phyloP scores from a whole-genome alignment of 2,888 invertebrate genomes.

The Lepetodrilus schrolli region DNA sequence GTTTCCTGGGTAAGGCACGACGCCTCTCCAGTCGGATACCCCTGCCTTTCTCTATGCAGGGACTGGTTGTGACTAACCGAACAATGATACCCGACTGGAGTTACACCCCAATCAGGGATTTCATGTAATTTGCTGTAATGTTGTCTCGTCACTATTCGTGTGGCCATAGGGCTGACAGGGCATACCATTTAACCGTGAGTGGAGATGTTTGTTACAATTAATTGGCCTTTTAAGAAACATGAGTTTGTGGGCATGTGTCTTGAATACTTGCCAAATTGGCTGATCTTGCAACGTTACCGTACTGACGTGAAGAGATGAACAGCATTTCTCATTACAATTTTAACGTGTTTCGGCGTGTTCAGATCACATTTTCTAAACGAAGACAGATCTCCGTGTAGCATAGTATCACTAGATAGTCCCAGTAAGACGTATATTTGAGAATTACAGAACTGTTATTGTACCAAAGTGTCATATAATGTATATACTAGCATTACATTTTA shows the following conservation, averaged over 20 bases:
- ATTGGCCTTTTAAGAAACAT: background rate
- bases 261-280: too few species aligned
- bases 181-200: background rate
- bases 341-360: too few species aligned
- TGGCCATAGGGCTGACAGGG: background rate
- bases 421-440: too few species aligned
- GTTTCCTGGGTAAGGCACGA: background rate
- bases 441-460: too few species aligned
- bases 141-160: background rate
- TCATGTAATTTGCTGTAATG: slow-evolving; percentile 15
- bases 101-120: slow-evolving; percentile 6
- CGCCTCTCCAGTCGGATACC: background rate
- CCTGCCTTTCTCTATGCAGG: background rate
- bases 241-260: background rate
- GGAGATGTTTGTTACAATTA: slow-evolving; percentile 16
- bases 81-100: background rate
- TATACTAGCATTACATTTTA: too few species aligned
- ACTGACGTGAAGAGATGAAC: too few species aligned
- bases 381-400: too few species aligned
- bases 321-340: too few species aligned
- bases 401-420: too few species aligned
- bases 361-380: too few species aligned
- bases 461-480: too few species aligned
- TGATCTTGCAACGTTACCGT: too few species aligned
- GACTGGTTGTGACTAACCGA: background rate